Conservation (phyloP, 2,888 invertebrate genomes). For the Linyphia triangularis region DNA sequence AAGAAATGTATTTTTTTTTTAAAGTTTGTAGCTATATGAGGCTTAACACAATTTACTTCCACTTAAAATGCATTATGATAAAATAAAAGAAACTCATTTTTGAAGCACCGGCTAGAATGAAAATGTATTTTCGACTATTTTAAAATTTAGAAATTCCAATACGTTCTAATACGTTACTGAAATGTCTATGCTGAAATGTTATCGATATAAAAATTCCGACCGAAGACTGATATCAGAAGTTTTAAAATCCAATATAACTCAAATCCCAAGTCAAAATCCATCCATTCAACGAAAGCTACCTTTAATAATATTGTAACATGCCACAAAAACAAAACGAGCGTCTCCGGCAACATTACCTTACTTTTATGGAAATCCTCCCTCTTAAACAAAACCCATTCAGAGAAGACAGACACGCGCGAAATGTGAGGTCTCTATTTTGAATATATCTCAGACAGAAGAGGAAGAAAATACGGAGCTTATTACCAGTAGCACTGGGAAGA, state of each 20-base stretch:
- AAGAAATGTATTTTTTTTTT: no score
- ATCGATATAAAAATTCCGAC: no score
- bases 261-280: background rate
- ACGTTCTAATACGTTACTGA: no score
- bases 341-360: background rate
- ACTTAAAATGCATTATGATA: no score
- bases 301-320: background rate
- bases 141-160: no score
- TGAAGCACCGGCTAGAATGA: no score
- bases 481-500: constrained; percentile 22
- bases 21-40: no score
- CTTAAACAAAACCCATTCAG: background rate
- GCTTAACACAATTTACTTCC: no score
- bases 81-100: no score
- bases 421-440: background rate
- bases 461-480: constrained; percentile 3
- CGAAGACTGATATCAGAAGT: no score
- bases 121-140: no score
- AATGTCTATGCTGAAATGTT: no score
- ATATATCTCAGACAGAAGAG: background rate
- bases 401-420: background rate
- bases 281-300: background rate
- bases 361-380: background rate
- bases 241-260: background rate
- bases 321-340: background rate